Evolutionary conservation across 2,888 invertebrate species (phyloP).

Genomic region (Fragum fragum): DNA sequence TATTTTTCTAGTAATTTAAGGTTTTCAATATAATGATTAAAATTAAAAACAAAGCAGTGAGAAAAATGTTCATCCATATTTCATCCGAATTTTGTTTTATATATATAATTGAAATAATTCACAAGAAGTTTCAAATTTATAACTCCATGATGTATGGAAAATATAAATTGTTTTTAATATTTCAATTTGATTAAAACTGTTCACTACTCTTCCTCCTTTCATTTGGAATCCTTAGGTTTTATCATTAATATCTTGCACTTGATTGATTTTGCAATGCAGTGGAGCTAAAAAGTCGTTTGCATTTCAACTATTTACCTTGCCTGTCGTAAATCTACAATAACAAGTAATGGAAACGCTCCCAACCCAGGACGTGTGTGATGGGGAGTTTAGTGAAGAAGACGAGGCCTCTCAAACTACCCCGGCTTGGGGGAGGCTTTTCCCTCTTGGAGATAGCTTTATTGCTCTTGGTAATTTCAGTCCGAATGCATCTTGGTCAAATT

Average conservation of each 20-base stretch:
- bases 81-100: no score
- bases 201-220: slow-evolving; percentile 3
- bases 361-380: slow-evolving; percentile 80
- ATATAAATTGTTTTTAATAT: no score
- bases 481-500: no score
- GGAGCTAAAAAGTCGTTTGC: not conserved
- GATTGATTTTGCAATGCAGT: not conserved
- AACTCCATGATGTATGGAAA: no score
- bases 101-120: no score
- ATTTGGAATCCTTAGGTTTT: slow-evolving; percentile 7
- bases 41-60: no score
- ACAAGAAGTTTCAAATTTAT: no score
- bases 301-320: not conserved
- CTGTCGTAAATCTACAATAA: not conserved
- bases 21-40: no score
- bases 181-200: not conserved
- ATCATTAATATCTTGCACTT: not conserved
- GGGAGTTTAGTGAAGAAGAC: slow-evolving; percentile 79
- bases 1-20: no score
- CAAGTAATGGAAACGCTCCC: slow-evolving; percentile 80
- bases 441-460: slow-evolving; percentile 81
- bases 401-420: slow-evolving; percentile 54
- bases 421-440: slow-evolving; percentile 84
- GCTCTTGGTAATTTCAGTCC: slow-evolving; percentile 75
- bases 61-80: no score